These are phyloP conservation scores for Lepus timidus DNA, from an alignment of 2,113 vertebrate genomes.

Conservation along the genomic window DNA sequence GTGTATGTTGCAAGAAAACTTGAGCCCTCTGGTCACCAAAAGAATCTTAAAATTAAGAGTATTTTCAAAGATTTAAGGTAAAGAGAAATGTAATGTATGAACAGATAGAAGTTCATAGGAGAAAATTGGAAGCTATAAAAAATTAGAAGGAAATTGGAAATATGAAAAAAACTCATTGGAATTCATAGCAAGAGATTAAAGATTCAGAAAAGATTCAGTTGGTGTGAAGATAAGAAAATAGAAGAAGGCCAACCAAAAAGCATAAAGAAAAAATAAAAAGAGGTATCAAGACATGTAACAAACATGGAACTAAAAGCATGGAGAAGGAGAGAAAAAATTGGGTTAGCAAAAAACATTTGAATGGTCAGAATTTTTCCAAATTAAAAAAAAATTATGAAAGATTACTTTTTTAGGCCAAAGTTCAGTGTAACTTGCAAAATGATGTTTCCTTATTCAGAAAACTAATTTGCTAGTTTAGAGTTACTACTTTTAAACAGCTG, in stretches of 20 bases:
- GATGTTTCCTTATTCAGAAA: not conserved
- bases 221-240: not conserved
- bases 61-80: not conserved
- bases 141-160: constrained; percentile 30
- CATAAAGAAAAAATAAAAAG: not conserved
- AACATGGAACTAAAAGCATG: not conserved
- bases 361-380: not conserved
- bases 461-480: not conserved
- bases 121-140: not conserved
- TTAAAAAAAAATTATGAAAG: not conserved
- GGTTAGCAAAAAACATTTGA: constrained; percentile 31
- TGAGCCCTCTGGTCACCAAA: not conserved
- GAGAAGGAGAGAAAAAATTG: not conserved
- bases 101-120: not conserved
- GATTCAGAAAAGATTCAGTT: not conserved
- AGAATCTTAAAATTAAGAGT: not conserved
- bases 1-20: not conserved
- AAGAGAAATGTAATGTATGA: not conserved
- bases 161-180: not conserved
- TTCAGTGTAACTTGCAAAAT: not conserved
- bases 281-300: not conserved
- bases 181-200: not conserved
- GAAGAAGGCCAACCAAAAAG: not conserved
- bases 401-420: not conserved
- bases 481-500: not conserved